Base-by-base conservation (phyloP, 1,140 invertebrate genomes). In the Scaptomyza montana region DNA sequence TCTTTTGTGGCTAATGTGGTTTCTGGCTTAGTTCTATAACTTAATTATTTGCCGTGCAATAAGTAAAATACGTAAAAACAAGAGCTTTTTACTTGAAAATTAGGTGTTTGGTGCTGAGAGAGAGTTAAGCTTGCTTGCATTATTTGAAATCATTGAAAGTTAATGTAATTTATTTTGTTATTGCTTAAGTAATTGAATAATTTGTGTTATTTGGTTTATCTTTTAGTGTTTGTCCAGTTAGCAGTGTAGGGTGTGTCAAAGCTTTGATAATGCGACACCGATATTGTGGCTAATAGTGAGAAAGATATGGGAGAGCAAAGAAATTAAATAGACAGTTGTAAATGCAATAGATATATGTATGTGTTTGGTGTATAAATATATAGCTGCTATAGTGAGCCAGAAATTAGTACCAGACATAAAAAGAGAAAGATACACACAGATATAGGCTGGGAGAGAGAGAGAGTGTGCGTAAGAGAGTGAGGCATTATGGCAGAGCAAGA, bases 261-360 rank as follows among this genome's bases (percentile, higher is more conserved):
- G 86, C 90, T 92, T 91, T 92, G 90, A 80, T 92, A 92, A 89
- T 92, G 90, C 78, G 90, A 92, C 85, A 92, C 87, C 80, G 78
- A 90, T 89, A 92, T 92, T 84, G 90, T 89, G 69, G 90, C 90
- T 92, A 90, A 84, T 85, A 87, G 51, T 55, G 71, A 62, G 74
- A 85, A 59, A 86, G 77, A 86, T 82, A 86, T 69, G 80, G 80
- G 70, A 86, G 77, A 89, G 59, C 55, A 80, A 69, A 87, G 72
- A 82, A 65, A 87, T 89, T 79, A 89, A 76, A 79, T 51, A 72
- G 77, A 74, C 45, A 60, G 47, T 53, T 39, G 33, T 47, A 59
- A 46, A 76, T 65, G 76, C 72, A 71, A 64, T 70, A 69, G 45
- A 72, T 55, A 46, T 49, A 47, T 57, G 12, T 30, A 49, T 16